Evolutionary conservation across 2,113 vertebrate species (phyloP), one percentile per base, ranked within the genome.

Genomic region (Microcebus ravelobensis): DNA sequence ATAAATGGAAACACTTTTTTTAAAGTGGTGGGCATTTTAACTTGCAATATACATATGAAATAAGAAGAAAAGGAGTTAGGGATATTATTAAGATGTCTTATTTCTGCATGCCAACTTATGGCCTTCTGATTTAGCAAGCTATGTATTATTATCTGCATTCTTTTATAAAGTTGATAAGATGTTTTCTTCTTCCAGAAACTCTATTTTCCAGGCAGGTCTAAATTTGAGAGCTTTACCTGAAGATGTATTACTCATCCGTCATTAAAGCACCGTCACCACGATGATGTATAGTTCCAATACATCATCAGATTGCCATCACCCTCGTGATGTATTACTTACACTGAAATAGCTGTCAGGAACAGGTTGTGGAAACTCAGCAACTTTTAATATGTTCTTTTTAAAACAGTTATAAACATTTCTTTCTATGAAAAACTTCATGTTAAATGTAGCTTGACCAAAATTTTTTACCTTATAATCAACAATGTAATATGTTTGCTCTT

Each of bases 281-380:
- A 87, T 98, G 98, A 98, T 98, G 77, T 97, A 98, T 98, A 97
- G 97, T 96, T 96, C 94, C 96, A 98, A 98, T 98, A 98, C 96
- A 98, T 99, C 98, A 98, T 97, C 95, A 98, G 98, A 98, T 96
- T 89, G 92, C 92, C 96, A 95, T 97, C 71, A 89, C 93, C 97
- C 23, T 34, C 63, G 18, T 98, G 97, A 99, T 98, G 31, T 92
- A 98, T 98, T 98, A 87, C 91, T 92, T 97, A 92, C 84, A 90
- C 68, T 94, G 81, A 97, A 68, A 48, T 91, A 85, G 87, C 84
- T 98, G 93, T 95, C 97, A 90, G 97, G 73, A 97, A 73, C 57
- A 96, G 5, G 36, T 96, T 97, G 94, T 95, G 80, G 96, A 97
- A 91, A 96, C 86, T 97, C 97, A 98, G 85, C 88, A 97, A 74